Evolutionary conservation across 37 sponge, comb jelly and placozoan species (phyloP), one percentile per base, ranked within the genome.

Genomic region (Mnemiopsis leidyi): DNA sequence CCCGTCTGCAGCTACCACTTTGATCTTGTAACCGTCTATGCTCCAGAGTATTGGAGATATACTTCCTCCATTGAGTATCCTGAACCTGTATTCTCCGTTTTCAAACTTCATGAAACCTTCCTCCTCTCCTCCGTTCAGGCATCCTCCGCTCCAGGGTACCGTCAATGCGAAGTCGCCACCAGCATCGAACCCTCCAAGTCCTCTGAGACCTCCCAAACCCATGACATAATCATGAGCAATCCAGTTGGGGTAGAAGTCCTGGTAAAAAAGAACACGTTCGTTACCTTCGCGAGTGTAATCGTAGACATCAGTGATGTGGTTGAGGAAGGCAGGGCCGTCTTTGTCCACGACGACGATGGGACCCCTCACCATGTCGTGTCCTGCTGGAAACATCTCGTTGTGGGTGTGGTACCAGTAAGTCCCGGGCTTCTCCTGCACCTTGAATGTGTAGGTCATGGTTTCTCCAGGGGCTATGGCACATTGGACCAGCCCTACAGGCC

Each of bases 401-500:
- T 97, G 97, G 39, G 95, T 93, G 71, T 96, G 97, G 92, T 96
- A 96, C 97, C 97, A 96, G 92, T 93, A 95, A 0, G 97, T 94
- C 0, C 97, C 97, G 30, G 96, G 35, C 28, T 90, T 90, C 32
- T 85, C 69, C 5, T 94, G 94, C 36, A 73, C 76, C 68, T 95
- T 95, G 90, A 94, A 39, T 7, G 61, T 94, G 92, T 95, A 95
- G 32, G 85, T 94, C 93, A 95, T 95, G 29, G 68, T 71, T n/a
- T 40, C 83, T 0, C 92, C 82, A 28, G 97, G 93, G 23, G 2
- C 23, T 16, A 97, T 96, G 21, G 95, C 93, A 83, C 96, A 96
- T 82, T 97, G 97, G 1, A 95, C 94, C 0, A 97, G 61, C 0
- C 76, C 68, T 0, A 82, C 92, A 18, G 93, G 92, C 0, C 97